These are phyloP conservation scores for Anthopleura xanthogrammica DNA, from an alignment of 92 coral and sea anemone genomes.

Conservation along the genomic window DNA sequence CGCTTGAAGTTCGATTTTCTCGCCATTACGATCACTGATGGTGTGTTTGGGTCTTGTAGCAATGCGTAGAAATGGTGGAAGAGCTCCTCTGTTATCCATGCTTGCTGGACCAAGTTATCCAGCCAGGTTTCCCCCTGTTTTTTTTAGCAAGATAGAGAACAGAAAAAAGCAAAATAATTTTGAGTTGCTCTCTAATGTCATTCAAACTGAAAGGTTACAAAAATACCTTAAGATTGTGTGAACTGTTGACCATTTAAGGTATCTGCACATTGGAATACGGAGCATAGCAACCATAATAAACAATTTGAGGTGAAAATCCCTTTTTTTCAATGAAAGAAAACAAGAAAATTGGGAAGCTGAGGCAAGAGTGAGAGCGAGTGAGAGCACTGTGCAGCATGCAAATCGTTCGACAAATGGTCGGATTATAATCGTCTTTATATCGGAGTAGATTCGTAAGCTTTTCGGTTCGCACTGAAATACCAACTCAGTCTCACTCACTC, in stretches of 20 bases:
- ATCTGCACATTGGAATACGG: not conserved
- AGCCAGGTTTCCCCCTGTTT: not conserved
- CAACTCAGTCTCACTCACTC: too few relatives aligned
- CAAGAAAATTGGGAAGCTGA: not conserved
- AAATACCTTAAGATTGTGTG: not conserved
- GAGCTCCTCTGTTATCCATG: slow-evolving; percentile 1
- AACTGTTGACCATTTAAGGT: not conserved
- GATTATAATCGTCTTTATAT: not conserved
- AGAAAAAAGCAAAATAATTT: not conserved
- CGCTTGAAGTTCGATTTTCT: slow-evolving; percentile 61
- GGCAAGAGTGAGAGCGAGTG: too few relatives aligned
- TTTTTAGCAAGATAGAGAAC: not conserved
- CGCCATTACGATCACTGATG: slow-evolving; percentile 59
- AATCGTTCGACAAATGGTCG: not conserved
- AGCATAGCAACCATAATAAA: not conserved
- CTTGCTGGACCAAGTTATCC: not conserved
- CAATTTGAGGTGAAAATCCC: not conserved
- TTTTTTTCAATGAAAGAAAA: not conserved
- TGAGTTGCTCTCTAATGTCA: not conserved
- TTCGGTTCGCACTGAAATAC: not conserved
- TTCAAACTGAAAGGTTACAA: not conserved
- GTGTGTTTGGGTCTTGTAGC: slow-evolving; percentile 58
- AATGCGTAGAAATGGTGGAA: slow-evolving; percentile 20
- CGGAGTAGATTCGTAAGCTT: not conserved
- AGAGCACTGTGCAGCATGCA: too few relatives aligned